phyloP scores from a whole-genome alignment of 2,888 invertebrate species.

The Mythimna pallens region DNA sequence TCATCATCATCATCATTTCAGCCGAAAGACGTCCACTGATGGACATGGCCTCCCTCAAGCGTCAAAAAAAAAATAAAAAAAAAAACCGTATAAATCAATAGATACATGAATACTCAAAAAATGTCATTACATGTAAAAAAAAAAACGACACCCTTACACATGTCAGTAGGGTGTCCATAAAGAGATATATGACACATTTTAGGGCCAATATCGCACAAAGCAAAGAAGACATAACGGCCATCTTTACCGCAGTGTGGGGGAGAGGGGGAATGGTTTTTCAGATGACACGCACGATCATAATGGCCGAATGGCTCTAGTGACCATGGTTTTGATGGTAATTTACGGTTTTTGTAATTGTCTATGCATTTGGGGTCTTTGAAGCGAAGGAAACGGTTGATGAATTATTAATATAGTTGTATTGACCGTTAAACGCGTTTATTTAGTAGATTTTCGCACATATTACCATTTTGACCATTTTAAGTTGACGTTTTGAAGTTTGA shows the following conservation, averaged over 20 bases:
- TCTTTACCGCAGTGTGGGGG: constrained; percentile 54
- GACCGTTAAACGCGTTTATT: neutral
- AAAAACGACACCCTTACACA: constrained; percentile 24
- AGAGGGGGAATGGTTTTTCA: constrained; percentile 64
- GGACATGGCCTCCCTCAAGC: no score
- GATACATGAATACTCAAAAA: neutral
- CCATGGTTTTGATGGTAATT: constrained; percentile 44
- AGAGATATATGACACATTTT: constrained; percentile 57
- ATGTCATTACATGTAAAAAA: constrained; percentile 54
- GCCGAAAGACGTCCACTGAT: no score
- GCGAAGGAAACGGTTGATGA: neutral
- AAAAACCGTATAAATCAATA: constrained; percentile 1
- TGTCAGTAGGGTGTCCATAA: constrained; percentile 51
- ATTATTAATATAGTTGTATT: neutral
- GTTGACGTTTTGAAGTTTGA: no score
- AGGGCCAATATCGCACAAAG: constrained; percentile 62
- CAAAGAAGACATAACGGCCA: constrained; percentile 63
- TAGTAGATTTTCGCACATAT: neutral
- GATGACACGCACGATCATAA: constrained; percentile 66
- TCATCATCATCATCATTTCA: no score
- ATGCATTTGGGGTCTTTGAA: neutral
- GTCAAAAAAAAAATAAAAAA: no score
- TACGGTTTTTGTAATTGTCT: constrained; percentile 27
- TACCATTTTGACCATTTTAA: no score
- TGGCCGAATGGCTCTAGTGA: constrained; percentile 55